phyloP scores from a whole-genome alignment of 1,140 invertebrate genomes.

The Anastatus disparis region DNA sequence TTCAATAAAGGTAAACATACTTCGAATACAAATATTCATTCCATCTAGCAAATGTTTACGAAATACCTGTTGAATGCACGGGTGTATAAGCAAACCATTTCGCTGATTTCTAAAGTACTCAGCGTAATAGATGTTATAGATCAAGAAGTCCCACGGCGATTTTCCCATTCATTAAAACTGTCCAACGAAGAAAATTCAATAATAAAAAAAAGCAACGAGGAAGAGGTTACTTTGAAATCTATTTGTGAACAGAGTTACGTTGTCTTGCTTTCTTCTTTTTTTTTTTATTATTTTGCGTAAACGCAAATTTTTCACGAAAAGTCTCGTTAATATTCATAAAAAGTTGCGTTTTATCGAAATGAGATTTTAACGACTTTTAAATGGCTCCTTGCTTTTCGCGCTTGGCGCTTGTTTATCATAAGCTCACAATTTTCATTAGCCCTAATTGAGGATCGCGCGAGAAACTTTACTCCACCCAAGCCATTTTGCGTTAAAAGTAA shows the following conservation, averaged over 20 bases:
- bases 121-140: neutral
- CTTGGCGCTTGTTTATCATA: slow-evolving; percentile 1
- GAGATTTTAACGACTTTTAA: slow-evolving; percentile 34
- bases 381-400: neutral
- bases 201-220: too few relatives aligned
- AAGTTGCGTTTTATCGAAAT: slow-evolving; percentile 10
- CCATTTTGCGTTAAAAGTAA: too few relatives aligned
- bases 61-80: slow-evolving; percentile 18
- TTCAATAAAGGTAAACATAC: too few relatives aligned
- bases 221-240: too few relatives aligned
- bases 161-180: slow-evolving; percentile 5
- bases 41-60: neutral
- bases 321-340: slow-evolving; percentile 21
- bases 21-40: too few relatives aligned
- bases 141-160: slow-evolving; percentile 6
- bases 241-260: too few relatives aligned
- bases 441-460: slow-evolving; percentile 13
- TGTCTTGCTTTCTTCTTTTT: too few relatives aligned
- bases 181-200: neutral
- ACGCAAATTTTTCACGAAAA: neutral
- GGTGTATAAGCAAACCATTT: slow-evolving; percentile 11
- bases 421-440: slow-evolving; percentile 16
- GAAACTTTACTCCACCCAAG: too few relatives aligned
- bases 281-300: too few relatives aligned
- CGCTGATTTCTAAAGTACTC: slow-evolving; percentile 16